Conservation (phyloP, 2,797 vertebrate species). For the Tadarida brasiliensis region DNA sequence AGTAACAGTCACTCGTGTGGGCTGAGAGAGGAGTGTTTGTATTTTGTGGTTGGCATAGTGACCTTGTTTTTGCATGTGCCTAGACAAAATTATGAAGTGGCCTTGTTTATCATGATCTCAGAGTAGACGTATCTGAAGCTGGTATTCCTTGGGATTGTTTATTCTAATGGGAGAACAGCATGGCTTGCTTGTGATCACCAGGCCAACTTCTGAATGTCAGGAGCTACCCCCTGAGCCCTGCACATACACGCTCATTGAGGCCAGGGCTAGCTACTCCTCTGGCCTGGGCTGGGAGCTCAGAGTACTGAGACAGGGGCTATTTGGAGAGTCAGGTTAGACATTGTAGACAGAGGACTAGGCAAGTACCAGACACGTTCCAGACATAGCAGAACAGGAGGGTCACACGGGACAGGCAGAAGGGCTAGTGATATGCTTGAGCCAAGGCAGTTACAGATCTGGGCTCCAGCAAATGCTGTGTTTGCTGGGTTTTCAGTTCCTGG, state of each 20-base stretch:
- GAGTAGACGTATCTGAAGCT: not conserved
- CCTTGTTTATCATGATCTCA: not conserved
- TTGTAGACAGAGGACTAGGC: not conserved
- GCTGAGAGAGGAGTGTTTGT: not conserved
- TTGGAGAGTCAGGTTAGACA: not conserved
- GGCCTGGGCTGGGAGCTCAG: not conserved
- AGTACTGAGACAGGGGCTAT: not conserved
- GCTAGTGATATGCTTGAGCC: not conserved
- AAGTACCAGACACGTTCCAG: not conserved
- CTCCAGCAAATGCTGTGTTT: not conserved
- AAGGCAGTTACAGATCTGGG: not conserved
- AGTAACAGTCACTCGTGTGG: not conserved
- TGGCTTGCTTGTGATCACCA: not conserved
- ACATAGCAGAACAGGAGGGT: not conserved
- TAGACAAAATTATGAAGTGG: not conserved
- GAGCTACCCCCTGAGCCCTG: too few relatives aligned
- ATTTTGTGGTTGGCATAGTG: not conserved
- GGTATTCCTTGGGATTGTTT: not conserved
- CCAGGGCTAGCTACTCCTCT: not conserved
- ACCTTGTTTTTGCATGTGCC: not conserved
- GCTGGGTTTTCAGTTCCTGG: not conserved
- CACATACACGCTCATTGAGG: not conserved
- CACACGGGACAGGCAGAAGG: not conserved
- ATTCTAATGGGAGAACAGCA: not conserved
- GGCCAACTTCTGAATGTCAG: not conserved